Conservation (phyloP, 1,140 invertebrate species). For the Phocides pigmalion region DNA sequence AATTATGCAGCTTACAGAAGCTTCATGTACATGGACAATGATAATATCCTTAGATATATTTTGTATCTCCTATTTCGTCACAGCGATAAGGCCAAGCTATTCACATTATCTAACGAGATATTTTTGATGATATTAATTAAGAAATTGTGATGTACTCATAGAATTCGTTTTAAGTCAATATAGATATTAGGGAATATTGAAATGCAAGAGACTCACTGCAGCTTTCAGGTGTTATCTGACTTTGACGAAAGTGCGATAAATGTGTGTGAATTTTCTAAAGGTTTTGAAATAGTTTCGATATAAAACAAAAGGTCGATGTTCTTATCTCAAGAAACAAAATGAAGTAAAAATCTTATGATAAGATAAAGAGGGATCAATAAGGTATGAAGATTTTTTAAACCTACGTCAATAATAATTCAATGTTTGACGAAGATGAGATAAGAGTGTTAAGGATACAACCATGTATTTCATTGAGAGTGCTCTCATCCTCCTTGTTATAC, state of each 20-base stretch:
- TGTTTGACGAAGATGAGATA: constrained; percentile 19
- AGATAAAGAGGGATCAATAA: constrained; percentile 73
- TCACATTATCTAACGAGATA: constrained; percentile 54
- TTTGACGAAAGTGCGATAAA: constrained; percentile 28
- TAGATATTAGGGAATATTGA: constrained; percentile 35
- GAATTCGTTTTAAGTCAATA: constrained; percentile 35
- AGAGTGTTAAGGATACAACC: background rate
- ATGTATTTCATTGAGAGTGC: background rate
- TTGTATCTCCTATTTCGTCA: constrained; percentile 58
- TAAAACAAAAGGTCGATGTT: constrained; percentile 31
- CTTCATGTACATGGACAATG: constrained; percentile 59
- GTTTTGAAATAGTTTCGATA: constrained; percentile 71
- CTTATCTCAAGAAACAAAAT: constrained; percentile 38
- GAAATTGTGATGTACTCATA: constrained; percentile 60
- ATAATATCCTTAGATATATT: constrained; percentile 58
- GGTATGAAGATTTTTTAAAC: constrained; percentile 51
- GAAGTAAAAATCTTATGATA: constrained; percentile 57
- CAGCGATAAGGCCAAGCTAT: constrained; percentile 50
- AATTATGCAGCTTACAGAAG: constrained; percentile 44
- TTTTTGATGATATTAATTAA: constrained; percentile 65
- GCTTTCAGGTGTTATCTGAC: constrained; percentile 22
- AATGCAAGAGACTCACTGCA: constrained; percentile 32
- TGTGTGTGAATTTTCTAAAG: constrained; percentile 55
- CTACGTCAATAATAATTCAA: constrained; percentile 23
- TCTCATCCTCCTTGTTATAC: constrained; percentile 37